Conservation (phyloP, 2,888 invertebrate species). For the Omphaloscelis lunosa region DNA sequence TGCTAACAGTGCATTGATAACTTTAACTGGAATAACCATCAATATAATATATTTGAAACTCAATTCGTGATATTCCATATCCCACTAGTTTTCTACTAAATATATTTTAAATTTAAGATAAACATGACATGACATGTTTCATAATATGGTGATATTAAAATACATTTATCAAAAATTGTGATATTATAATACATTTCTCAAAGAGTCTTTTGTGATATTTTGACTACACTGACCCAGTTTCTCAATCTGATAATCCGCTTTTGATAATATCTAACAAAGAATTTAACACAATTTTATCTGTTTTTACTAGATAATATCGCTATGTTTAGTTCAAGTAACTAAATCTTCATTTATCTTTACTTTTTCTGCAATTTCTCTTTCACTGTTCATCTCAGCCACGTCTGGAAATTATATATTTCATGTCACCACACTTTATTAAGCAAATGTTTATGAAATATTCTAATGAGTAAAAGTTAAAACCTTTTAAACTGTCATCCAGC, state of each 20-base stretch:
- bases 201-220: constrained; percentile 8
- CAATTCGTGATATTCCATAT: too few species aligned
- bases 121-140: neutral
- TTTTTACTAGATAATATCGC: neutral
- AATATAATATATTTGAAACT: neutral
- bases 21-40: neutral
- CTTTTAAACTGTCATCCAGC: neutral
- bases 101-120: neutral
- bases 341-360: neutral
- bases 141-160: constrained; percentile 13
- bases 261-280: constrained; percentile 24
- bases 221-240: constrained; percentile 15
- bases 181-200: neutral
- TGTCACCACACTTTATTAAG: neutral
- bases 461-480: too few species aligned
- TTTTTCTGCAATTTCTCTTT: neutral
- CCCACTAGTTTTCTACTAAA: neutral
- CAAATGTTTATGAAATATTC: too few species aligned
- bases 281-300: neutral
- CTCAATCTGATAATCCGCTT: constrained; percentile 9
- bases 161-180: constrained; percentile 12
- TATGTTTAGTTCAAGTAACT: constrained; percentile 10
- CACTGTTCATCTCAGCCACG: too few species aligned
- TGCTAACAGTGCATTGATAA: neutral
- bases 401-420: neutral